Conservation (phyloP, 2,888 invertebrate genomes). For the Phengaris alcon region DNA sequence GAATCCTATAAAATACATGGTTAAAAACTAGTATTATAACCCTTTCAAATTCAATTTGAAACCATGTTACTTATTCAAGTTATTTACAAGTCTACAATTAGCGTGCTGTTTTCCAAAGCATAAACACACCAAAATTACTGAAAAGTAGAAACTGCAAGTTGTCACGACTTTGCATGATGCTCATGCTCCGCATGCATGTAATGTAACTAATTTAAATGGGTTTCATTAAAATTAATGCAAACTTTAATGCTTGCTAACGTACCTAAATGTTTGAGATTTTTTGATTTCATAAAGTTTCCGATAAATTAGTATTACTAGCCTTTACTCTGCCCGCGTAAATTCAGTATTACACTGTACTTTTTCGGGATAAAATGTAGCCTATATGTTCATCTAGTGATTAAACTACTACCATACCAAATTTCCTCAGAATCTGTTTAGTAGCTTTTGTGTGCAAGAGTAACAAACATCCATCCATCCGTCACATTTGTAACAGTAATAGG, state of each 20-base stretch:
- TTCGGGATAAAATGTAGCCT: no score
- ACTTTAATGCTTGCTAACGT: background rate
- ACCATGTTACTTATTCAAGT: conserved; percentile 3
- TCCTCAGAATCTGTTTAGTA: no score
- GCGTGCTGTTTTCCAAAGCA: conserved; percentile 21
- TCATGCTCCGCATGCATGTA: conserved; percentile 9
- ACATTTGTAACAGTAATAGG: no score
- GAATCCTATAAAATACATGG: no score
- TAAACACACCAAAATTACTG: conserved; percentile 26
- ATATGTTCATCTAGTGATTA: no score
- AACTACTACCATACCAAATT: no score
- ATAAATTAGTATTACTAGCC: no score
- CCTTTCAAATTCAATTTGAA: background rate
- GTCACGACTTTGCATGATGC: conserved; percentile 33
- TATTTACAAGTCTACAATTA: conserved; percentile 17
- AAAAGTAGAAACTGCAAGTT: conserved; percentile 34
- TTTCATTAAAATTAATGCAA: conserved; percentile 1
- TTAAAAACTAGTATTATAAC: background rate
- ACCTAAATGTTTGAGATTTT: background rate
- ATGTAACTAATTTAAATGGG: conserved; percentile 8
- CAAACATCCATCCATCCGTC: no score
- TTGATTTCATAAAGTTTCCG: background rate
- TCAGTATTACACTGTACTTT: no score
- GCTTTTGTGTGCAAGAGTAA: no score
- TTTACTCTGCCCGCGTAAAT: no score